Base-by-base conservation (phyloP, 2,113 vertebrate genomes). In the Trichomycterus rosablanca region DNA sequence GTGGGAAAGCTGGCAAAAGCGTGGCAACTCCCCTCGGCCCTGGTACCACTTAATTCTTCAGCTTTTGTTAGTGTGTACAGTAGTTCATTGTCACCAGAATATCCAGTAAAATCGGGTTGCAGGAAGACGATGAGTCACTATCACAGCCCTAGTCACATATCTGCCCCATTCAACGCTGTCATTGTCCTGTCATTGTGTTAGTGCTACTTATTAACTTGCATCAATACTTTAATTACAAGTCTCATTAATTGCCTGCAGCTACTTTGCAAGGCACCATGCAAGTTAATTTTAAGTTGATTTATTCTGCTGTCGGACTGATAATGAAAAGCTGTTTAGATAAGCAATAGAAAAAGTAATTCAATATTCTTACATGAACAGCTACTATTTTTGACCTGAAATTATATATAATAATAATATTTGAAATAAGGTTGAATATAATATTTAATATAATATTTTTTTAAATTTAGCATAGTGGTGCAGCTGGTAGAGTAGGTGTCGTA, bases 161-260 rank as follows among this genome's bases (percentile, higher is more conserved):
- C 56, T 28, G 20, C 73, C 54, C 37, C 49, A n/a, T 45, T 68
- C 50, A 1, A 52, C 40, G 35, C 22, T 23, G 45, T 70, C 54
- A 55, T 71, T 59, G 66, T 76, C 49, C 3, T 37, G 2, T 62
- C 69, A 65, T 79, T 61, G 66, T 57, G 43, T 76, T 73, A 76
- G 44, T 61, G 6, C 40, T 59, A 63, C 50, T 76, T 75, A 72
- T 80, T 68, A 70, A 7, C 52, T 71, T 68, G 63, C 72, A 68
- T 81, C 68, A 77, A 75, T 78, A 74, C 59, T 74, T 77, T 66
- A 80, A 71, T 81, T 81, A 81, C 46, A 73, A 71, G 40, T 78
- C 64, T 40, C 58, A 66, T 74, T 83, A 80, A 79, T 70, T 63
- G 32, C 54, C 54, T 12, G 10, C 34, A 34, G 65, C 26, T 43